These are phyloP conservation scores for Sinonovacula constricta DNA, from an alignment of 1,140 invertebrate genomes.

Conservation along the genomic window DNA sequence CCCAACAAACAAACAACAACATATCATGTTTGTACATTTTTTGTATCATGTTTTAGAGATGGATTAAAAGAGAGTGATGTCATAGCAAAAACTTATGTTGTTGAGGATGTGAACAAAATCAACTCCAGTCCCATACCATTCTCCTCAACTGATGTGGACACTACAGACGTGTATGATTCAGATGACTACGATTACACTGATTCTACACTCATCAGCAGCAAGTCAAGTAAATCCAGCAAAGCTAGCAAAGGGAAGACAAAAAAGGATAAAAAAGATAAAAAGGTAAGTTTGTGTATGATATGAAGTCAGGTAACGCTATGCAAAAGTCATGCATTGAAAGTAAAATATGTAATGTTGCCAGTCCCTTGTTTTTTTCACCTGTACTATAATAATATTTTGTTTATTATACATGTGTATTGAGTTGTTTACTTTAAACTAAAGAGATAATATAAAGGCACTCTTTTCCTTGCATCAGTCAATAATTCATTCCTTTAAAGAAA, in stretches of 20 bases:
- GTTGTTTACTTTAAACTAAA: too few species aligned
- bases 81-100: conserved; percentile 76
- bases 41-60: conserved; percentile 66
- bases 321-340: too few species aligned
- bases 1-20: too few species aligned
- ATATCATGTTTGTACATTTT: too few species aligned
- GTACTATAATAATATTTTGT: too few species aligned
- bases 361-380: too few species aligned
- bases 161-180: conserved; percentile 62
- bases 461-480: too few species aligned
- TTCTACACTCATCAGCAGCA: conserved; percentile 55
- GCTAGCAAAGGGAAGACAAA: conserved; percentile 10
- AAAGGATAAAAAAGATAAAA: conserved; percentile 21
- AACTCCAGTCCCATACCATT: conserved; percentile 51
- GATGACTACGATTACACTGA: conserved; percentile 60
- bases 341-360: too few species aligned
- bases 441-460: too few species aligned
- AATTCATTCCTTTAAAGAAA: too few species aligned
- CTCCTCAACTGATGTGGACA: conserved; percentile 53
- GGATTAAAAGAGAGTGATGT: conserved; percentile 77
- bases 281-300: not conserved
- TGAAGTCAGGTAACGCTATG: too few species aligned
- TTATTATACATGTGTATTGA: too few species aligned
- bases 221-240: conserved; percentile 48
- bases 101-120: conserved; percentile 65